Percentiles rank a stretch among this genome's conserved stretches.
Conservation (phyloP, 53 echinoderm and acorn worm genomes). For the Pentamera pediparva region DNA sequence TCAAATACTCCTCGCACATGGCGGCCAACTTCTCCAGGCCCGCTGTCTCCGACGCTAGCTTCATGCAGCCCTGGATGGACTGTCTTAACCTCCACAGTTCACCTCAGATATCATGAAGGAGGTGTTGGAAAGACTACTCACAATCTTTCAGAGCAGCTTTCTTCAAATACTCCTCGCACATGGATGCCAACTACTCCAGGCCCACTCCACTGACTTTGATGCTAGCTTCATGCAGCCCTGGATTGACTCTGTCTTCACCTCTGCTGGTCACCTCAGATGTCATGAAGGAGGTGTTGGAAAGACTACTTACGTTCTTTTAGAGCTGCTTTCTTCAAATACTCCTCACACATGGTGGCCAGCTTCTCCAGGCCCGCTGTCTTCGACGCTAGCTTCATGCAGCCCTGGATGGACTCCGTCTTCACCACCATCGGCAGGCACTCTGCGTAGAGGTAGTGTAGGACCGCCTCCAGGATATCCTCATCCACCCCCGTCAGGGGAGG, state of each 20-base stretch:
- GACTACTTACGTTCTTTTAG: slow-evolving; percentile 74
- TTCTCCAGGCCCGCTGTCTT: slow-evolving; percentile 61
- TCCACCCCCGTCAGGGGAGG: slow-evolving; percentile 51
- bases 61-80: too few relatives aligned
- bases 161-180: slow-evolving; percentile 55
- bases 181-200: slow-evolving; percentile 40
- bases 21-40: neutral
- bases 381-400: slow-evolving; percentile 41
- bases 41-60: neutral
- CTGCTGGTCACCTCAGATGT: too few relatives aligned
- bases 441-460: slow-evolving; percentile 64
- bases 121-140: too few relatives aligned
- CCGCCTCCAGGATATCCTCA: slow-evolving; percentile 37
- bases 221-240: slow-evolving; percentile 44
- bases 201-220: slow-evolving; percentile 58
- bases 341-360: slow-evolving; percentile 45
- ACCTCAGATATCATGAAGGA: too few relatives aligned
- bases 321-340: slow-evolving; percentile 57
- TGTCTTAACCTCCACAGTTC: too few relatives aligned
- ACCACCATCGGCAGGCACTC: slow-evolving; percentile 68
- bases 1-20: neutral
- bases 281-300: too few relatives aligned
- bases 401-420: slow-evolving; percentile 37
- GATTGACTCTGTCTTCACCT: slow-evolving; percentile 41
- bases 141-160: slow-evolving; percentile 67